Conservation (phyloP, 2,888 invertebrate species). For the Torymus auratus region DNA sequence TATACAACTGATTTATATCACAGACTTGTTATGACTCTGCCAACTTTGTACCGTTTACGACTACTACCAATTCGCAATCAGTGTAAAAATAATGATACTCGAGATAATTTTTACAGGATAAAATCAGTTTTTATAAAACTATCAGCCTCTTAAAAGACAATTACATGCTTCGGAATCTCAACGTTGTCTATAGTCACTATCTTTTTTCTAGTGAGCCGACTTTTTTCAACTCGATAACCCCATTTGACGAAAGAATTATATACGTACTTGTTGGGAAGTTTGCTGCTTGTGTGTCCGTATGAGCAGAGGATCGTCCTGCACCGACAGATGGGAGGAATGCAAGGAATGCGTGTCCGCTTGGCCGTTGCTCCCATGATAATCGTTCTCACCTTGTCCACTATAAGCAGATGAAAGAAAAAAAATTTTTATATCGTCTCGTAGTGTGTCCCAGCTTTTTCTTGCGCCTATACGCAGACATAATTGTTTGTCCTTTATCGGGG, state of each 20-base stretch:
- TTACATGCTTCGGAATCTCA: too few relatives aligned
- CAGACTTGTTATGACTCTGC: too few relatives aligned
- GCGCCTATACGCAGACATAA: not conserved
- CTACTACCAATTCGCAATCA: too few relatives aligned
- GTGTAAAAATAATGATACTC: too few relatives aligned
- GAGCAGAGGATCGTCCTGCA: conserved; percentile 78
- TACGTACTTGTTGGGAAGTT: conserved; percentile 81
- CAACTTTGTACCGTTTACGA: too few relatives aligned
- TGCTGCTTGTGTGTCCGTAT: conserved; percentile 84
- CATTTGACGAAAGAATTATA: not conserved
- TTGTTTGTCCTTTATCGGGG: not conserved
- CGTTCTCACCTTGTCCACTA: conserved; percentile 77
- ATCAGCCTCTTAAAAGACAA: too few relatives aligned
- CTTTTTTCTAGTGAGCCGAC: not conserved
- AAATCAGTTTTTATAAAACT: too few relatives aligned
- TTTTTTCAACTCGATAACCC: conserved; percentile 1
- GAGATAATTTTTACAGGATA: too few relatives aligned
- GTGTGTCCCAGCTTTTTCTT: not conserved
- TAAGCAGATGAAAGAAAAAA: conserved; percentile 51
- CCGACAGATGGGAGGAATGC: conserved; percentile 79
- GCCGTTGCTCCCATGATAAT: conserved; percentile 81
- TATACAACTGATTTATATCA: too few relatives aligned
- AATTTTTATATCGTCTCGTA: conserved; percentile 18
- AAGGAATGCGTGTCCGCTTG: conserved; percentile 82
- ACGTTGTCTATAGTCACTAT: too few relatives aligned